phyloP scores from a whole-genome alignment of 1,140 invertebrate species.

The Homarus americanus region DNA sequence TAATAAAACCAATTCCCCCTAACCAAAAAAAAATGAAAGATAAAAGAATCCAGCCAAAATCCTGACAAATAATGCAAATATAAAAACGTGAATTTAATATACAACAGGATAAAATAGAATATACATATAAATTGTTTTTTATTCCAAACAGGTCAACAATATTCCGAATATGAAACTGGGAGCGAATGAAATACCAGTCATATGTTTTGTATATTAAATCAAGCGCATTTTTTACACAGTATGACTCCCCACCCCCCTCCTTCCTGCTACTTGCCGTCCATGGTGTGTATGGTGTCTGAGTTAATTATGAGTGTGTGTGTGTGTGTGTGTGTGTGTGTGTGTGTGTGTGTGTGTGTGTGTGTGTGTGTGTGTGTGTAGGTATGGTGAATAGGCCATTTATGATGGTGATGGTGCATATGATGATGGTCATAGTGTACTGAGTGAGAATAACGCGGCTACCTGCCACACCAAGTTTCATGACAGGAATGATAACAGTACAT shows the following conservation, averaged over 20 bases:
- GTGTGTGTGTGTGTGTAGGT: neutral
- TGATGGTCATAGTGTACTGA: neutral
- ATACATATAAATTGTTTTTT: constrained; percentile 48
- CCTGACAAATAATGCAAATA: constrained; percentile 23
- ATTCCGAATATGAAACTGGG: constrained; percentile 38
- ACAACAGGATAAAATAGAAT: constrained; percentile 30
- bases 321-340: neutral
- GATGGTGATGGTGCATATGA: neutral
- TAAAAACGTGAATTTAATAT: constrained; percentile 19
- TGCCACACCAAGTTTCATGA: too few species aligned
- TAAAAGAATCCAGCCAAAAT: constrained; percentile 4
- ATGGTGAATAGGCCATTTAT: neutral
- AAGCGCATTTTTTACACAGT: constrained; percentile 6
- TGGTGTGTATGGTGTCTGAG: neutral
- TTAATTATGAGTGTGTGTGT: neutral
- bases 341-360: neutral
- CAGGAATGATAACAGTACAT: too few species aligned
- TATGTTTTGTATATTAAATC: constrained; percentile 34
- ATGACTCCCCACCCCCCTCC: neutral
- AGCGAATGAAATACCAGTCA: constrained; percentile 30
- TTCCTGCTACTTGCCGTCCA: neutral
- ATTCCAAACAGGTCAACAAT: constrained; percentile 43
- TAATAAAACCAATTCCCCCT: neutral
- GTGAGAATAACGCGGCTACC: too few species aligned
- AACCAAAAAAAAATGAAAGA: constrained; percentile 37